Base-by-base conservation (phyloP, 2,797 vertebrate genomes). In the Smutsia gigantea region DNA sequence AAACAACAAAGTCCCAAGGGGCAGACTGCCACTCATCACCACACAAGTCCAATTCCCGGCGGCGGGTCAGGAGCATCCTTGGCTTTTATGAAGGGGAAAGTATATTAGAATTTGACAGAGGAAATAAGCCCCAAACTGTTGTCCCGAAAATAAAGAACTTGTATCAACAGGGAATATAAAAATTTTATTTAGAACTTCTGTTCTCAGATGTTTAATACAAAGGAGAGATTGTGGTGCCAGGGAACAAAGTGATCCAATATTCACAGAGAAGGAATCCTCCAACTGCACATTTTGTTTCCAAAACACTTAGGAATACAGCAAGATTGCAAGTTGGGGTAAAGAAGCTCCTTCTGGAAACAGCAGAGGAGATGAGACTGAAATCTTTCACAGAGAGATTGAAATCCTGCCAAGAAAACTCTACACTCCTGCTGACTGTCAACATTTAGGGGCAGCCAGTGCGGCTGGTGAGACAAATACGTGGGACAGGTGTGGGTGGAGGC, bases 141-240 rank as follows among this genome's bases (percentile, higher is more conserved):
- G 86, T 95, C 75, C 90, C 81, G 2, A 66, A 85, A 75, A 96
- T 74, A 87, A 53, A 94, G 87, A 63, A 34, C 86, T 74, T 66
- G 2, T 42, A 93, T 94, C 94, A 94, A 94, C 91, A 88, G 77
- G 74, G 97, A 96, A 85, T 87, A 95, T 91, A 87, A 96, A 97
- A 97, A 97, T 96, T 97, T 96, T 94, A 95, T 95, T 97, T 96
- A 95, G 95, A 90, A 97, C 94, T 93, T 96, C 97, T 96, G 96
- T 96, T 97, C 94, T 97, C 96, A 95, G 96, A 94, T 68, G 86
- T 75, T 93, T 87, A 94, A 94, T 78, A 97, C 97, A 98, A 97
- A 97, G 95, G 87, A 71, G 93, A 93, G 87, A 93, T 14, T 97
- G 97, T 96, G 92, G 91, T 71, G 75, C 95, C 96, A 87, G 97